Conservation (phyloP, 2,797 vertebrate species). For the Scomberomorus guttatus region DNA sequence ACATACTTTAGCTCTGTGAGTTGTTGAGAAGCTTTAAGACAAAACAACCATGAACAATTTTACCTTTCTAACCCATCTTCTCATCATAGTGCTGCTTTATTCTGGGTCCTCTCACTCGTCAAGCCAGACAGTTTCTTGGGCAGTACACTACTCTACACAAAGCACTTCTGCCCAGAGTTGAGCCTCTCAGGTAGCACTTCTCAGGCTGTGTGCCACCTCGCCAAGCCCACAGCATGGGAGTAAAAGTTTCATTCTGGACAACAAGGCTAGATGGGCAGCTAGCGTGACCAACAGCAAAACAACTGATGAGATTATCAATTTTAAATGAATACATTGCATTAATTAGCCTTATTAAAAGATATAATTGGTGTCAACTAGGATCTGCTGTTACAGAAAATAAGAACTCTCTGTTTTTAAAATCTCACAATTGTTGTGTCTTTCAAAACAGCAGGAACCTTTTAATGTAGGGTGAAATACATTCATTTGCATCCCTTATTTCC, state of each 20-base stretch:
- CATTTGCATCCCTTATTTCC: conserved; percentile 29
- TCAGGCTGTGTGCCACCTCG: neutral
- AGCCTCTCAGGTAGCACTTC: conserved; percentile 18
- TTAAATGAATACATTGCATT: conserved; percentile 5
- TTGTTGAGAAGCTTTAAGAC: neutral
- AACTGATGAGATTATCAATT: conserved; percentile 9
- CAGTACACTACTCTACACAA: neutral
- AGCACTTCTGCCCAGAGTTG: conserved; percentile 10
- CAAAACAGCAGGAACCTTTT: conserved; percentile 4
- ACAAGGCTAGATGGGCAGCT: conserved; percentile 6
- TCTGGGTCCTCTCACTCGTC: neutral
- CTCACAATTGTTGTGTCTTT: neutral
- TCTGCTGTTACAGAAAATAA: conserved; percentile 10
- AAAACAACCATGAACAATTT: neutral
- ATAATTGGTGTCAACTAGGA: conserved; percentile 3
- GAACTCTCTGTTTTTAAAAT: neutral
- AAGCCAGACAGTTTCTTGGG: conserved; percentile 13
- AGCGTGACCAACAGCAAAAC: conserved; percentile 18
- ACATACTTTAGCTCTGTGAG: neutral
- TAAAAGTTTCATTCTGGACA: conserved; percentile 18
- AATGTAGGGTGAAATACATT: neutral
- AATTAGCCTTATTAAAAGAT: conserved; percentile 12
- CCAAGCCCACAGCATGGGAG: conserved; percentile 2
- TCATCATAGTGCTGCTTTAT: neutral
- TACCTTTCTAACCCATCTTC: neutral